Conservation (phyloP, 2,113 vertebrate genomes). For the Limnothrissa miodon region DNA sequence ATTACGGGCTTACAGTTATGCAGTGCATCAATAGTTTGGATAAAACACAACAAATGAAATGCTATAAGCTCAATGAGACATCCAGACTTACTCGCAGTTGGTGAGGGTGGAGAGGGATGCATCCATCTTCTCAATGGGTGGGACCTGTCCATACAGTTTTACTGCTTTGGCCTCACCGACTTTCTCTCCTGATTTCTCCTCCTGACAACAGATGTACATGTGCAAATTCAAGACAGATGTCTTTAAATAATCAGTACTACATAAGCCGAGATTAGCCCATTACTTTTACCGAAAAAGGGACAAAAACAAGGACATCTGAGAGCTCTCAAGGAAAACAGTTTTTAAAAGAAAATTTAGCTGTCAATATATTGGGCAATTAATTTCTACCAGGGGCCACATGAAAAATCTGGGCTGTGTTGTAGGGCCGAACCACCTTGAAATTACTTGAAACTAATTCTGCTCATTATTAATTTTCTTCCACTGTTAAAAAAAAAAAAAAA, state of each 20-base stretch:
- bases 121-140: conserved; percentile 95
- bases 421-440: too few relatives aligned
- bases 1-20: not conserved
- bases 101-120: conserved; percentile 80
- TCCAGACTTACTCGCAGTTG: conserved; percentile 87
- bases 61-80: not conserved
- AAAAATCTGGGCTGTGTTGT: too few relatives aligned
- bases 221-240: not conserved
- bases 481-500: too few relatives aligned
- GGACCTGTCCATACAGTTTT: conserved; percentile 88
- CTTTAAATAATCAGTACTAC: not conserved
- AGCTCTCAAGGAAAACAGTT: too few relatives aligned
- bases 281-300: not conserved
- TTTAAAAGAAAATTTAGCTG: too few relatives aligned
- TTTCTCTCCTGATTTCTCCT: conserved; percentile 86
- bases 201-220: conserved; percentile 65
- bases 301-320: too few relatives aligned
- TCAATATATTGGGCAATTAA: too few relatives aligned
- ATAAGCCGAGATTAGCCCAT: not conserved
- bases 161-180: conserved; percentile 83
- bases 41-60: not conserved
- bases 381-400: too few relatives aligned
- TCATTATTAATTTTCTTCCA: too few relatives aligned
- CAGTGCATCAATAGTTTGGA: not conserved
- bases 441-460: too few relatives aligned